A percentile compares a stretch with the other conserved stretches of the same genome.
These are phyloP conservation scores for Drosophila neonasuta DNA, from an alignment of 2,888 invertebrate species.

Conservation along the genomic window DNA sequence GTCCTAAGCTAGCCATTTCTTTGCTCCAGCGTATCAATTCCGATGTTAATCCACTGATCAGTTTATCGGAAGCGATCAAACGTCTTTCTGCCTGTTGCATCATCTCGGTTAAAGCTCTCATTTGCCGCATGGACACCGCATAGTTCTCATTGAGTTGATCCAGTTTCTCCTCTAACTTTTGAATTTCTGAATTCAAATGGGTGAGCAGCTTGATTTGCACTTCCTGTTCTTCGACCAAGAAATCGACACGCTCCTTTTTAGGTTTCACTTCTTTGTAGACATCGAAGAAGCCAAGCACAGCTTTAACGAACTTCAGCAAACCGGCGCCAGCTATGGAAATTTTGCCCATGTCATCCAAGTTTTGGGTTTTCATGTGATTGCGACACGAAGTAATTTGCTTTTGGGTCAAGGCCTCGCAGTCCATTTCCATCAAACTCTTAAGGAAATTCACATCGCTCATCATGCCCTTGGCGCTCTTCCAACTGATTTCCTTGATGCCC, in stretches of 20 bases:
- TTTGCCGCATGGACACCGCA: constrained; percentile 87
- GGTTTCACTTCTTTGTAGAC: constrained; percentile 93
- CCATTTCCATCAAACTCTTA: constrained; percentile 91
- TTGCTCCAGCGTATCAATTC: constrained; percentile 91
- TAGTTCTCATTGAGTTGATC: constrained; percentile 88
- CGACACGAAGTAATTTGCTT: constrained; percentile 88
- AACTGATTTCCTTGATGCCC: constrained; percentile 91
- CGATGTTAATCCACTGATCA: constrained; percentile 92
- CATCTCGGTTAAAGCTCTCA: constrained; percentile 81
- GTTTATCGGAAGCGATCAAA: constrained; percentile 90
- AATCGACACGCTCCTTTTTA: constrained; percentile 91
- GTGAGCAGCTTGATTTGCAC: constrained; percentile 85
- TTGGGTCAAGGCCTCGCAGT: constrained; percentile 89
- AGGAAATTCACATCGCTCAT: constrained; percentile 95
- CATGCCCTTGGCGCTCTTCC: constrained; percentile 95
- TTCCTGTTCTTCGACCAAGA: constrained; percentile 88
- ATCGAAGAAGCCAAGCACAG: constrained; percentile 94
- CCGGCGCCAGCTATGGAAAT: constrained; percentile 94
- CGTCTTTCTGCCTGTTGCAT: constrained; percentile 82
- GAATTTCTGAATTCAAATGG: constrained; percentile 89
- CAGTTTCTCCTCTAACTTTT: constrained; percentile 87
- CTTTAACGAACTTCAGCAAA: constrained; percentile 91
- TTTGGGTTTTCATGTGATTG: constrained; percentile 87
- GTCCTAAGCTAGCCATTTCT: constrained; percentile 88
- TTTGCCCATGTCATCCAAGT: constrained; percentile 90